Conservation (phyloP, 2,888 invertebrate genomes). For the Carabus problematicus region DNA sequence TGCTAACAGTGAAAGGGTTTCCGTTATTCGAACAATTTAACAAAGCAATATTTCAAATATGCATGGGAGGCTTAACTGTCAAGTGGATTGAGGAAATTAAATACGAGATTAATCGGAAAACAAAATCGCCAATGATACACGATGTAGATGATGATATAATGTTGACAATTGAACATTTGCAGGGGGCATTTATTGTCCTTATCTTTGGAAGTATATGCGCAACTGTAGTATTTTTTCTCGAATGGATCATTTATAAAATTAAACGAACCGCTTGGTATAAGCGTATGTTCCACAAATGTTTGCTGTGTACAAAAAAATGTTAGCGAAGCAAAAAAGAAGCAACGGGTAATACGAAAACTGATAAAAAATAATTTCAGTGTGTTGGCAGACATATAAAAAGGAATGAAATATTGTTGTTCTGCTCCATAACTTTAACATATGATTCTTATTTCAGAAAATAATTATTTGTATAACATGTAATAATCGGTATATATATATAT, state of each 20-base stretch:
- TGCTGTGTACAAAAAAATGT: neutral
- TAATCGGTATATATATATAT: no score
- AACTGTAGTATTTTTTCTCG: conserved; percentile 37
- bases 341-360: neutral
- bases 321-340: neutral
- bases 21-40: conserved; percentile 63
- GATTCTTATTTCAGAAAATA: no score
- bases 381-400: no score
- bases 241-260: conserved; percentile 29
- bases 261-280: conserved; percentile 9
- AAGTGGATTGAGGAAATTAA: conserved; percentile 53
- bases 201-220: conserved; percentile 44
- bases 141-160: conserved; percentile 23
- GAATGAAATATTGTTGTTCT: no score
- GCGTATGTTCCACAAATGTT: conserved; percentile 11
- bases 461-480: no score
- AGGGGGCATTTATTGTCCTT: conserved; percentile 47
- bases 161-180: conserved; percentile 46
- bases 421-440: no score
- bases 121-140: neutral
- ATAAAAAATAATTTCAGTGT: no score
- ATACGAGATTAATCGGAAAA: conserved; percentile 20
- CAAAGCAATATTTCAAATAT: conserved; percentile 58
- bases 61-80: conserved; percentile 62
- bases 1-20: conserved; percentile 64